Percentiles rank a stretch among this genome's conserved stretches.
Conservation (phyloP, 2,888 invertebrate genomes). For the Apodemia duryi region DNA sequence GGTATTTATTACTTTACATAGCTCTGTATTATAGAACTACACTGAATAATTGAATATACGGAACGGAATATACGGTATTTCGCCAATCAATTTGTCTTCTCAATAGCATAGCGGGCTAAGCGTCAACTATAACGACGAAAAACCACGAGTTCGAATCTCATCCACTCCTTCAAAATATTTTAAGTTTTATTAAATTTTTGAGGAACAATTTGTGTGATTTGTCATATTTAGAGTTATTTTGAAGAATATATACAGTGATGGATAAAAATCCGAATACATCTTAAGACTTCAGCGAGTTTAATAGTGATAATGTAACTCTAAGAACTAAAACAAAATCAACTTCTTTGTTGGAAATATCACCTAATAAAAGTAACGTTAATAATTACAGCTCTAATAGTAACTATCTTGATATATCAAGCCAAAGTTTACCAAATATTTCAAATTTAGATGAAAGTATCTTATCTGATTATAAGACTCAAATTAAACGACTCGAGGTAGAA, state of each 20-base stretch:
- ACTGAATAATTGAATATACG: no score
- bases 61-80: no score
- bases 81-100: no score
- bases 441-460: neutral
- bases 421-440: neutral
- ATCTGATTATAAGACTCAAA: neutral
- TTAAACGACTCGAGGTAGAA: neutral
- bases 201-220: no score
- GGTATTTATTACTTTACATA: no score
- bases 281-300: constrained; percentile 1
- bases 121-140: no score
- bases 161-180: no score
- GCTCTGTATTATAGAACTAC: no score
- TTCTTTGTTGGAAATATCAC: neutral
- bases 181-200: no score
- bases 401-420: neutral
- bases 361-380: neutral
- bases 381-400: neutral
- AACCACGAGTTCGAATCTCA: neutral
- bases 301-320: neutral
- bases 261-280: neutral
- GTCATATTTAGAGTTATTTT: neutral
- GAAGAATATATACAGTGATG: neutral
- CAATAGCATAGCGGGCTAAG: no score
- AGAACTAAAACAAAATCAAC: constrained; percentile 1